Percentiles rank a stretch among this genome's conserved stretches.
Evolutionary conservation across 2,797 vertebrate genomes (phyloP).

Genomic region (Atherinosoma microstoma): DNA sequence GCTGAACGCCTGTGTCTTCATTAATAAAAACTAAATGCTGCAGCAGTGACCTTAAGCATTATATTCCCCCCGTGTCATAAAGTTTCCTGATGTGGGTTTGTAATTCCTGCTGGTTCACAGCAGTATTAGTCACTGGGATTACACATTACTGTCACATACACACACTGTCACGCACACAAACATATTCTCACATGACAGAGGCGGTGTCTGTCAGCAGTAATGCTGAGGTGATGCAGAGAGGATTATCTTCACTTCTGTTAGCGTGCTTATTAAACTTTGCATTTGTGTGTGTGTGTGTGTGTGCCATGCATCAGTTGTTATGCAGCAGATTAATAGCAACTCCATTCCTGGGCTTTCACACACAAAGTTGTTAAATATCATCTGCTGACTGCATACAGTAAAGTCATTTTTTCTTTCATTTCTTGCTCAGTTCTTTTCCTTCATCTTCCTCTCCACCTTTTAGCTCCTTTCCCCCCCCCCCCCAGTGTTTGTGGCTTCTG

Average conservation of each 20-base stretch:
- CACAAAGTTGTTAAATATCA: conserved; percentile 31
- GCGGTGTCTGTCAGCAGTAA: conserved; percentile 57
- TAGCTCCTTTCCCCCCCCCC: conserved; percentile 22
- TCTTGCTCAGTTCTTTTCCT: neutral
- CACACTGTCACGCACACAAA: conserved; percentile 38
- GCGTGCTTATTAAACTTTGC: conserved; percentile 53
- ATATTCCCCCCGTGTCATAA: conserved; percentile 27
- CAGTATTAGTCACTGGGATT: conserved; percentile 66
- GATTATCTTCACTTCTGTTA: conserved; percentile 68
- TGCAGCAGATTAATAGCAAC: conserved; percentile 57
- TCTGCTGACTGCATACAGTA: conserved; percentile 18
- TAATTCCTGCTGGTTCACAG: conserved; percentile 58
- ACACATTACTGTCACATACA: conserved; percentile 49
- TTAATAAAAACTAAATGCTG: conserved; percentile 15
- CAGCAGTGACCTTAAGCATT: conserved; percentile 33
- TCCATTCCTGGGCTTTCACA: conserved; percentile 34
- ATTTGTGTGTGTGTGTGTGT: conserved; percentile 14
- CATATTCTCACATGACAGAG: conserved; percentile 31
- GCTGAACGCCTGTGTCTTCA: neutral
- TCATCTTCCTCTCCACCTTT: conserved; percentile 4
- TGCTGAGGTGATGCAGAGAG: conserved; percentile 64
- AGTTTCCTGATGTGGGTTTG: conserved; percentile 51
- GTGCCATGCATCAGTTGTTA: conserved; percentile 36
- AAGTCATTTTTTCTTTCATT: conserved; percentile 22
- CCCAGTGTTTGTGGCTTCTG: conserved; percentile 15